Evolutionary conservation across 2,797 vertebrate species (phyloP).

Genomic region (Acanthis flammea): DNA sequence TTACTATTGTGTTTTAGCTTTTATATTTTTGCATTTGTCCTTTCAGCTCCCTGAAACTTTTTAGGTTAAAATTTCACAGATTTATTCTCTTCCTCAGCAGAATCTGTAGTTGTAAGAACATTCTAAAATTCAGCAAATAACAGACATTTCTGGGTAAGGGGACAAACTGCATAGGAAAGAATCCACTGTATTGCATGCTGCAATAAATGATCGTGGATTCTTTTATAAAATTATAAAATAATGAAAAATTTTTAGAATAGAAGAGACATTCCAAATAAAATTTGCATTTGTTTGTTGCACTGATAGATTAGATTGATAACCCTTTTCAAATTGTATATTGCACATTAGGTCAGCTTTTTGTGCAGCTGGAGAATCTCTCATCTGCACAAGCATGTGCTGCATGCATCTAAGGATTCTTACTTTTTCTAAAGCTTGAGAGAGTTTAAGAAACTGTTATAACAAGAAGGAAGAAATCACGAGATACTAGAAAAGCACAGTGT

Average conservation of each 20-base stretch:
- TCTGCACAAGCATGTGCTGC: neutral
- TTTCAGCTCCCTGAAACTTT: neutral
- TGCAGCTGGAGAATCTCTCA: neutral
- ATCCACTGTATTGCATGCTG: neutral
- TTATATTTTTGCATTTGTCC: neutral
- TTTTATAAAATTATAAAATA: no score
- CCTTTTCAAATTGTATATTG: neutral
- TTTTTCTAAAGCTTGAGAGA: neutral
- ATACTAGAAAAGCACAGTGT: neutral
- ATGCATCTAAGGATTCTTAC: neutral
- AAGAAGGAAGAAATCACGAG: neutral
- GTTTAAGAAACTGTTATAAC: neutral
- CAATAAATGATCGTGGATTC: neutral
- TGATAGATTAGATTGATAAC: neutral
- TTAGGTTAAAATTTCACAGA: neutral
- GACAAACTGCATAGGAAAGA: neutral
- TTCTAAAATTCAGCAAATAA: neutral
- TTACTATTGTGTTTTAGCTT: neutral
- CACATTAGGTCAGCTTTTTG: neutral
- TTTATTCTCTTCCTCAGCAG: neutral
- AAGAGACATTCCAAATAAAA: neutral
- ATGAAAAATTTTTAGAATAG: neutral
- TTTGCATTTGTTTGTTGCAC: neutral
- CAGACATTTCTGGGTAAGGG: neutral
- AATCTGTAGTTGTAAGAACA: neutral